Conservation (phyloP, 2,888 invertebrate species). For the Melipona beecheii region DNA sequence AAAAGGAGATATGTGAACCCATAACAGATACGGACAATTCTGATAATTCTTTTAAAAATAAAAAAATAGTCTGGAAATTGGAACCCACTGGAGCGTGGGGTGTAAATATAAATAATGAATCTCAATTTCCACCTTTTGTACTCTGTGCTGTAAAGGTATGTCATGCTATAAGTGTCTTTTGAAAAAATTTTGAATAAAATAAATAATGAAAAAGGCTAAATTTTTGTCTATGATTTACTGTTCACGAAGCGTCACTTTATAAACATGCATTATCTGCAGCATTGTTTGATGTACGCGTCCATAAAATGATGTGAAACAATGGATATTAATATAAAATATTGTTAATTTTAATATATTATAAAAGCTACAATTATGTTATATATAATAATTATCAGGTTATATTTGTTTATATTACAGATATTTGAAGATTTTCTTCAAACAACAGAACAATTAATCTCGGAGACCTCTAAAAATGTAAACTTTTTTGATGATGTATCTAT, state of each 20-base stretch:
- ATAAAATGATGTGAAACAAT: too few relatives aligned
- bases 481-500: constrained; percentile 43
- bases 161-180: constrained; percentile 50
- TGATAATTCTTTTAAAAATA: constrained; percentile 73
- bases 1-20: constrained; percentile 77
- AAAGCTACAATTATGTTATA: background rate
- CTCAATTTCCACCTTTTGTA: constrained; percentile 82
- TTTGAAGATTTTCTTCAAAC: constrained; percentile 82
- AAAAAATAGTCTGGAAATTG: constrained; percentile 77
- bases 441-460: constrained; percentile 62
- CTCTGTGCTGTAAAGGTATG: constrained; percentile 83
- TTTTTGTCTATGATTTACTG: background rate
- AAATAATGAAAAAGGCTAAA: background rate
- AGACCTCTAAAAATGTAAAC: constrained; percentile 50
- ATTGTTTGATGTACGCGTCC: too few relatives aligned
- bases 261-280: too few relatives aligned
- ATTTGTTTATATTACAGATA: constrained; percentile 71
- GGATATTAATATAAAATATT: too few relatives aligned
- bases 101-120: constrained; percentile 79
- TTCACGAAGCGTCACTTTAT: too few relatives aligned
- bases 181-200: too few relatives aligned
- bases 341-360: background rate
- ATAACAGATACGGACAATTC: constrained; percentile 73
- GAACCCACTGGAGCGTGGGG: constrained; percentile 78
- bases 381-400: background rate